These are phyloP conservation scores for Leptinotarsa rubiginosa DNA, from an alignment of 2,888 invertebrate genomes.

Conservation along the genomic window DNA sequence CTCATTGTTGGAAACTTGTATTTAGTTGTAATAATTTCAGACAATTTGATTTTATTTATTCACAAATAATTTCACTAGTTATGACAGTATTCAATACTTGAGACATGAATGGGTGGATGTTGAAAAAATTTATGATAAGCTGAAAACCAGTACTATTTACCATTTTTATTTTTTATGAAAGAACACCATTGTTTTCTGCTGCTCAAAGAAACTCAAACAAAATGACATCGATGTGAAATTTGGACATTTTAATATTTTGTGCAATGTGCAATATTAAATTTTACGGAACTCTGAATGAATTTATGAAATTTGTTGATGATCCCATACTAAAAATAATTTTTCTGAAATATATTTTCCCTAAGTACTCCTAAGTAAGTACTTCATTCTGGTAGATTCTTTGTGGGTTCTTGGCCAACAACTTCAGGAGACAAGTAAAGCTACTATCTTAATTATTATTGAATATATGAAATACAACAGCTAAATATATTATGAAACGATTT, in stretches of 20 bases:
- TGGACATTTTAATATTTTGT: slow-evolving; percentile 19
- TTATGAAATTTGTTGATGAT: slow-evolving; percentile 25
- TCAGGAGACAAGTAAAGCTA: slow-evolving; percentile 52
- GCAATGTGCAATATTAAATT: slow-evolving; percentile 37
- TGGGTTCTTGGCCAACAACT: slow-evolving; percentile 57
- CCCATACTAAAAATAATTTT: slow-evolving; percentile 45
- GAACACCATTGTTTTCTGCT: background rate
- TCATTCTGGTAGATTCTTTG: slow-evolving; percentile 51
- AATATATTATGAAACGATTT: slow-evolving; percentile 50
- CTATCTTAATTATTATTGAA: slow-evolving; percentile 57
- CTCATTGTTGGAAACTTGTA: background rate
- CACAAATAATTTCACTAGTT: background rate
- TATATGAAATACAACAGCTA: slow-evolving; percentile 59
- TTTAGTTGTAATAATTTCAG: background rate
- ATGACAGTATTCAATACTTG: background rate
- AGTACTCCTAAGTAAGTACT: slow-evolving; percentile 46
- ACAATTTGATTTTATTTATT: background rate
- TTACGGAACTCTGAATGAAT: slow-evolving; percentile 5
- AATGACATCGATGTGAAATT: slow-evolving; percentile 15
- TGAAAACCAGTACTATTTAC: no score
- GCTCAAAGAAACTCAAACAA: slow-evolving; percentile 13
- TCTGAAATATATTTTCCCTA: slow-evolving; percentile 36
- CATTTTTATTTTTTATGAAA: background rate
- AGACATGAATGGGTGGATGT: background rate
- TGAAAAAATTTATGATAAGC: background rate